Evolutionary conservation across 2,888 invertebrate genomes (phyloP), one percentile per base, ranked within the genome.

Genomic region (Tipula helvola): DNA sequence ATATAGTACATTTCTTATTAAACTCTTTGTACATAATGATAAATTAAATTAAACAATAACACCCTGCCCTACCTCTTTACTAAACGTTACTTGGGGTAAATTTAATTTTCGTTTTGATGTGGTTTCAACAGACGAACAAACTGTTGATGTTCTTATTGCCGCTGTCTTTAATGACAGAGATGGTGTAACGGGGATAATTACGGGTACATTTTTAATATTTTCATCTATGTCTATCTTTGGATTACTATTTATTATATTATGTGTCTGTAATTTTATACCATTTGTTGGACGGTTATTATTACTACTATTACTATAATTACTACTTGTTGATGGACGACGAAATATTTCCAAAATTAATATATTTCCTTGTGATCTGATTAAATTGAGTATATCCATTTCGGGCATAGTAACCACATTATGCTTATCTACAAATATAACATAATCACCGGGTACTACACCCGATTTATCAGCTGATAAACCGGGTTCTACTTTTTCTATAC

Each of bases 31-130:
- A 39, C 39, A 39, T 7, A 39, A 44, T 10, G 12, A 10, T 44
- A 44, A 10, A 85, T n/a, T 47, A 28, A 28, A 86, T 93, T 92
- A 96, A 89, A 97, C 96, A 89, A 97, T 94, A 89, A 97, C 95
- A 88, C 96, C 96, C 89, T 94, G 95, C 96, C 97, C 96, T 94
- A 97, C 97, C 97, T 97, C 97, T 91, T 96, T 95, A 90, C 95
- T 96, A 92, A 97, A 97, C 86, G 97, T 96, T 90, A 97, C 96
- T 93, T 96, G 96, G 28, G 96, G 96, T 89, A 96, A 92, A 89
- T 95, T 94, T 36, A 96, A 92, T 89, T 95, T 94, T 91, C 95
- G 93, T 89, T 92, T 92, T 39, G 86, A 86, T 87, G 92, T 91
- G 36, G 91, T 92, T 89, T 94, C 94, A 28, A 93, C 90, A 0